Conservation (phyloP, 2,113 vertebrate species). For the Apus apus region DNA sequence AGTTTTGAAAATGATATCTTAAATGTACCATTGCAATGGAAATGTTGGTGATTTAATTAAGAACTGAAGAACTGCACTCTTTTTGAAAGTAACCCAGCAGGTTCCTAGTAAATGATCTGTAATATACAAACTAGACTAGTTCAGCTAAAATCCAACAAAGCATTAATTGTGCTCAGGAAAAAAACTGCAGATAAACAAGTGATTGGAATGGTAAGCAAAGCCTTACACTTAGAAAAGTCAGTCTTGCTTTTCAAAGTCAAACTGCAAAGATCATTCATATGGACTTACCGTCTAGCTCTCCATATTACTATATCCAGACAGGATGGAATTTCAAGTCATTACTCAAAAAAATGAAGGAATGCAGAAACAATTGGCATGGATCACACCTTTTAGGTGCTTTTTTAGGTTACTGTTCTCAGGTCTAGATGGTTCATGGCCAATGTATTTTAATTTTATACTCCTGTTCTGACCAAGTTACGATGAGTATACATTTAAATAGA, state of each 20-base stretch:
- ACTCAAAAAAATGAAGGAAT: slow-evolving; percentile 34
- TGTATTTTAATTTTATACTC: slow-evolving; percentile 26
- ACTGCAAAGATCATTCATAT: slow-evolving; percentile 57
- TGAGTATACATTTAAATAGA: slow-evolving; percentile 3
- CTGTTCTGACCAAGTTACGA: neutral
- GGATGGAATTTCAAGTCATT: slow-evolving; percentile 68
- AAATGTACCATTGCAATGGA: neutral
- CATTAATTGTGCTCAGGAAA: neutral
- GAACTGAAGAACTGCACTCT: slow-evolving; percentile 32
- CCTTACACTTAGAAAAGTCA: slow-evolving; percentile 13
- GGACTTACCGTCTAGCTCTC: slow-evolving; percentile 55
- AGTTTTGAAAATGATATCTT: neutral
- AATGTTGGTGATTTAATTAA: slow-evolving; percentile 62
- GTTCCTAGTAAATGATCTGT: slow-evolving; percentile 31
- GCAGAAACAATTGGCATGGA: slow-evolving; percentile 31
- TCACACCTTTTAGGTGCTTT: slow-evolving; percentile 11
- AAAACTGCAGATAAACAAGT: neutral
- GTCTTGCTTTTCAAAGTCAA: slow-evolving; percentile 52
- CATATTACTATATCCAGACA: slow-evolving; percentile 59
- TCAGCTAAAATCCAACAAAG: slow-evolving; percentile 10
- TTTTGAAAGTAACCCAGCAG: slow-evolving; percentile 44
- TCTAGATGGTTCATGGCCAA: slow-evolving; percentile 27
- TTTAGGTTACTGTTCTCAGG: neutral
- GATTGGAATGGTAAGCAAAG: neutral
- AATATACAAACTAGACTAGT: slow-evolving; percentile 17